A percentile compares a stretch with the other conserved stretches of the same genome.
These are phyloP conservation scores for Thymelicus acteon DNA, from an alignment of 2,888 invertebrate genomes.

Conservation along the genomic window DNA sequence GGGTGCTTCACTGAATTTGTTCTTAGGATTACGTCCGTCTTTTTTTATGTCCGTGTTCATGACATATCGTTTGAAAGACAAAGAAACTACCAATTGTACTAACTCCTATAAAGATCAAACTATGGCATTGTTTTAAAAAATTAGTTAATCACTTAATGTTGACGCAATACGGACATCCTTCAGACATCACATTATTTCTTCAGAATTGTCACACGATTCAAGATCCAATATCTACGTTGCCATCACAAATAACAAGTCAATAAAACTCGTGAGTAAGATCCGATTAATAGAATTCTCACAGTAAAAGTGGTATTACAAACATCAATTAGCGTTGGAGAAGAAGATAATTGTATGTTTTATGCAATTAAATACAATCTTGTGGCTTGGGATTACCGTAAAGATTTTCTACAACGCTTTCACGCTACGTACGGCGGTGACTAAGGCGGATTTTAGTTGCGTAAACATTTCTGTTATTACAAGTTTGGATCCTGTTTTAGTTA, in stretches of 20 bases:
- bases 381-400: constrained; percentile 5
- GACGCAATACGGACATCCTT: no score
- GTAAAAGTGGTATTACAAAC: background rate
- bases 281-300: background rate
- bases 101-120: no score
- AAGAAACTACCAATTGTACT: no score
- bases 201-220: background rate
- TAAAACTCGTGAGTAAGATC: background rate
- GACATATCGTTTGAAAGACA: no score
- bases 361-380: constrained; percentile 30
- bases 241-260: background rate
- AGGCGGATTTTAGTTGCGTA: constrained; percentile 29
- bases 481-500: constrained; percentile 13
- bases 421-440: constrained; percentile 21
- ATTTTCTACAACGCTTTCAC: constrained; percentile 19
- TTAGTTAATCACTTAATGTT: no score
- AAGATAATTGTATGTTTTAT: constrained; percentile 5
- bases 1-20: no score
- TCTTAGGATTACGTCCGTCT: no score
- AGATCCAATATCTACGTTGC: background rate
- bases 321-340: constrained; percentile 6
- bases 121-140: no score
- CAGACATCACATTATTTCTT: background rate
- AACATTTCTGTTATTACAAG: constrained; percentile 6
- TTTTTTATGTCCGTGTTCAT: no score